phyloP scores from a whole-genome alignment of 2,888 invertebrate species.

The Callyntrura sp. region DNA sequence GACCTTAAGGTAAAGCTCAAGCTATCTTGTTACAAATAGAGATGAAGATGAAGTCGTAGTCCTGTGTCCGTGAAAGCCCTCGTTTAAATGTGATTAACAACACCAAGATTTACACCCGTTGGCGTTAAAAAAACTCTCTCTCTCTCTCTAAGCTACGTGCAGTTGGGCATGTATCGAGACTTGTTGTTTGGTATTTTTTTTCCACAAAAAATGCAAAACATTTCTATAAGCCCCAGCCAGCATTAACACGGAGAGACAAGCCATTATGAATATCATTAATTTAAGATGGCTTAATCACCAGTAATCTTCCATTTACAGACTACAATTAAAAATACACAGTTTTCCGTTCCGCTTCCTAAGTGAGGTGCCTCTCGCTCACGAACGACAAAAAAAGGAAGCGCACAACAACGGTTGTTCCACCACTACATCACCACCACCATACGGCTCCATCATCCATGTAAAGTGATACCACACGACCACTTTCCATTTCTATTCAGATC shows the following conservation, averaged over 20 bases:
- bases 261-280: constrained; percentile 12
- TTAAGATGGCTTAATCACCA: constrained; percentile 35
- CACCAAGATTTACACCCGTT: no score
- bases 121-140: no score
- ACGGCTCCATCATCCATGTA: background rate
- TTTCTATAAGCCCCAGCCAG: background rate
- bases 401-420: background rate
- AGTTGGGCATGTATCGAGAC: background rate
- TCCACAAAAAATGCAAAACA: background rate
- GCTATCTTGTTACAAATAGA: no score
- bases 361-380: background rate
- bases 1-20: constrained; percentile 29
- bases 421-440: background rate
- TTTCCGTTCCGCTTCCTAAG: constrained; percentile 62
- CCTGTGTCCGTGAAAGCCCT: background rate
- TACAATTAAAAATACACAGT: constrained; percentile 31
- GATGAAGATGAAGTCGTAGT: no score
- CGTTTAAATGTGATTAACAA: background rate
- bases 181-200: background rate
- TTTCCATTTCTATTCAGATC: constrained; percentile 45
- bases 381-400: constrained; percentile 45
- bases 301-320: constrained; percentile 46
- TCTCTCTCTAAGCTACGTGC: no score
- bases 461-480: constrained; percentile 9
- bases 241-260: background rate